Evolutionary conservation across 2,888 invertebrate species (phyloP).

Genomic region (Bellardia pandia): DNA sequence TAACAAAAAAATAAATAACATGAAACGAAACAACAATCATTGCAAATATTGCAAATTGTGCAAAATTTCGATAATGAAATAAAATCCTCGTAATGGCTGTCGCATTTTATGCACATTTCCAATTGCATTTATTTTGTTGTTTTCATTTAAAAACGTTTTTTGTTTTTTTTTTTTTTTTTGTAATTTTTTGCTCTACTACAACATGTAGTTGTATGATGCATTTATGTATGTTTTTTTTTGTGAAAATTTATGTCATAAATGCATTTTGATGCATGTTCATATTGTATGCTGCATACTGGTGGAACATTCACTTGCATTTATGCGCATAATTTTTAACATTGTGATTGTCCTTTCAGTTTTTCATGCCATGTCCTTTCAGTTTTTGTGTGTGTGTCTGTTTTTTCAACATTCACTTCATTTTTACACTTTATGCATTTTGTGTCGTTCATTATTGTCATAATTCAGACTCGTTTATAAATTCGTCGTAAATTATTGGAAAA

Average conservation of each 20-base stretch:
- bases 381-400: neutral
- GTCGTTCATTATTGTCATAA: constrained; percentile 74
- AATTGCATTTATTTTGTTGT: constrained; percentile 64
- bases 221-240: constrained; percentile 31
- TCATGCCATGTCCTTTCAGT: constrained; percentile 52
- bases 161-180: constrained; percentile 34
- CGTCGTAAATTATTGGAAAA: constrained; percentile 73
- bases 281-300: constrained; percentile 26
- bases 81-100: constrained; percentile 72
- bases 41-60: constrained; percentile 79
- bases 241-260: constrained; percentile 73
- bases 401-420: constrained; percentile 70
- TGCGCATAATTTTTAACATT: constrained; percentile 66
- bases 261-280: constrained; percentile 73
- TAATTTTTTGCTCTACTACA: constrained; percentile 2
- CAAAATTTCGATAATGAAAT: constrained; percentile 80
- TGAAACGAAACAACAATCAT: constrained; percentile 58
- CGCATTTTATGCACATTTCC: constrained; percentile 66
- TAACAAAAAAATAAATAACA: constrained; percentile 17
- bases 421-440: constrained; percentile 71
- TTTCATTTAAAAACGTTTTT: constrained; percentile 45
- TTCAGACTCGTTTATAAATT: constrained; percentile 71
- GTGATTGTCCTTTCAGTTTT: constrained; percentile 48
- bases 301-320: constrained; percentile 46
- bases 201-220: constrained; percentile 57